Evolutionary conservation across 2,113 vertebrate species (phyloP), one percentile per base, ranked within the genome.

Genomic region (Nymphicus hollandicus): DNA sequence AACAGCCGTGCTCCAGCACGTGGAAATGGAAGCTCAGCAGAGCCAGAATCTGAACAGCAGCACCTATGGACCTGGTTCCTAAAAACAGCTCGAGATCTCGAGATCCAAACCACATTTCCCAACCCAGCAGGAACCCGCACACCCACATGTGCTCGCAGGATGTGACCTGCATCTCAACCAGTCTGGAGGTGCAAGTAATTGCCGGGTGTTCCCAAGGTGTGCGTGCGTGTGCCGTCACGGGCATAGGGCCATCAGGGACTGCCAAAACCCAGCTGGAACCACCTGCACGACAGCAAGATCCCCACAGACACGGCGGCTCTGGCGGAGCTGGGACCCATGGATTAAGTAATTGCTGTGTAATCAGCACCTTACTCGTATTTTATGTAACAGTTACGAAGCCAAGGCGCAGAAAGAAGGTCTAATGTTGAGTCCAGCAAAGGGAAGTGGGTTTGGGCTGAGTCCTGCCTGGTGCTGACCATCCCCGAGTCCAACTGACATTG

Each of bases 181-280:
- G 33, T 83, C 71, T 68, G 71, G 73, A 94, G 71, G 60, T 68
- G 3, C 79, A 60, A 63, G 70, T 94, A 93, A 93, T 86, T 66
- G 77, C 27, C 0, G 9, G 79, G 94, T 96, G 93, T 71, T 95
- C 56, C 81, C 66, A 46, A 84, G 89, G 82, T 83, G 91, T 70
- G 50, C 18, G 1, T 8, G 5, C 0, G 2, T 46, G 63, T 86
- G 44, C 50, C 9, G 49, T 82, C 74, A 70, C 50, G 19, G 2
- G 29, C 53, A 63, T 8, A 3, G 4, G 11, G 31, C 86, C n/a
- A 2, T 65, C 84, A 61, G 52, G 25, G 58, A 68, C 33, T 55
- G 28, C 68, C 78, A 86, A 56, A 83, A 52, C 64, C 47, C 55
- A 47, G 33, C 46, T 89, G 77, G 65, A 44, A 63, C 80, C 94